Conservation (phyloP, 1,140 invertebrate species). For the Pissodes strobi region DNA sequence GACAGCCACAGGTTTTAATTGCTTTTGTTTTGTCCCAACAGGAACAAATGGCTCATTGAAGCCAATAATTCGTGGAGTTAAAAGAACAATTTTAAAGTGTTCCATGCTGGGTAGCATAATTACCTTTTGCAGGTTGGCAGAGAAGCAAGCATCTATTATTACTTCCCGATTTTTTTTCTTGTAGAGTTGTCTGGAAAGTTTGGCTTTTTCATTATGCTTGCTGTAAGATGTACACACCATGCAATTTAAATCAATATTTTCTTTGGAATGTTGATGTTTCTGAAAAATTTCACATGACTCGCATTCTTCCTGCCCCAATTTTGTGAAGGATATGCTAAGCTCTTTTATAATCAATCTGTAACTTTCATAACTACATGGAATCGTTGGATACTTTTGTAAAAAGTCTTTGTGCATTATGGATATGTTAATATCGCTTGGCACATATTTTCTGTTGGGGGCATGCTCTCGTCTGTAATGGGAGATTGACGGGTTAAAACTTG, state of each 20-base stretch:
- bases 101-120: constrained; percentile 39
- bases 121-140: constrained; percentile 13
- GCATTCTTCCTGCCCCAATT: constrained; percentile 24
- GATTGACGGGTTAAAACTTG: constrained; percentile 1
- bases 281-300: constrained; percentile 2
- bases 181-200: constrained; percentile 11
- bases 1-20: constrained; percentile 27
- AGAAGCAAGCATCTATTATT: constrained; percentile 20
- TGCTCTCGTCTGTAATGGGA: constrained; percentile 25
- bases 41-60: constrained; percentile 17
- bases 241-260: constrained; percentile 7
- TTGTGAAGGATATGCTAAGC: constrained; percentile 19
- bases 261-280: constrained; percentile 4
- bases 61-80: constrained; percentile 4
- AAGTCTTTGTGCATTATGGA: constrained; percentile 7
- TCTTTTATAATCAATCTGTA: background rate
- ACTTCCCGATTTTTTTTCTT: background rate
- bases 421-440: constrained; percentile 18
- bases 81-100: constrained; percentile 11
- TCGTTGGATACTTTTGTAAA: background rate
- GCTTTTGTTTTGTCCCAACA: constrained; percentile 2
- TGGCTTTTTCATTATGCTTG: constrained; percentile 6
- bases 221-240: constrained; percentile 5
- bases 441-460: constrained; percentile 13
- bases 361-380: background rate